phyloP scores from a whole-genome alignment of 2,888 invertebrate genomes.

The Hydropsyche betteni region DNA sequence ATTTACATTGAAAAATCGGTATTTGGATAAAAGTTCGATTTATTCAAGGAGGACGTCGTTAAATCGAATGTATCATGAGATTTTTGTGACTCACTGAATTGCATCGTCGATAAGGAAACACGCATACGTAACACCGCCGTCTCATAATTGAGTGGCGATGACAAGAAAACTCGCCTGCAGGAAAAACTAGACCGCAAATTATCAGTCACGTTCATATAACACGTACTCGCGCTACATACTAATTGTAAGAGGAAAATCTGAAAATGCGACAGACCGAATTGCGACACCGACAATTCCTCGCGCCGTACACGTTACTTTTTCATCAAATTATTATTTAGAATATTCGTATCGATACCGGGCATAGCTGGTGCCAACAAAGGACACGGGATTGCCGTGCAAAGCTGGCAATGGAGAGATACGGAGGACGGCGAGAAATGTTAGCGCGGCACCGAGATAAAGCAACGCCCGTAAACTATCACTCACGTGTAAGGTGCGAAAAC shows the following conservation, averaged over 20 bases:
- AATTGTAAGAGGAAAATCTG: conserved; percentile 6
- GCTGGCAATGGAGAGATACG: conserved; percentile 15
- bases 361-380: neutral
- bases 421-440: neutral
- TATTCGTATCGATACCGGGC: too few species aligned
- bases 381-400: neutral
- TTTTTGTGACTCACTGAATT: neutral
- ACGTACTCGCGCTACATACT: neutral
- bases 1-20: neutral
- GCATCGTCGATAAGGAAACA: conserved; percentile 18
- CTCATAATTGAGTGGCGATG: conserved; percentile 6
- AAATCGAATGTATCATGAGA: neutral
- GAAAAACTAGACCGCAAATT: conserved; percentile 29
- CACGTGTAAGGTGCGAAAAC: conserved; percentile 38
- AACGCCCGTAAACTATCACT: conserved; percentile 30
- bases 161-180: neutral
- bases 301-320: too few species aligned
- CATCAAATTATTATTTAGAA: too few species aligned
- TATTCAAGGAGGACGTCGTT: neutral
- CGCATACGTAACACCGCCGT: neutral
- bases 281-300: too few species aligned
- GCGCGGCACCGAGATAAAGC: conserved; percentile 8
- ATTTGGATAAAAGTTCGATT: neutral
- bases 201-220: conserved; percentile 7
- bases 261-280: conserved; percentile 2